A percentile compares a stretch with the other conserved stretches of the same genome.
phyloP scores from a whole-genome alignment of 1,140 invertebrate species.

The Arion vulgaris region DNA sequence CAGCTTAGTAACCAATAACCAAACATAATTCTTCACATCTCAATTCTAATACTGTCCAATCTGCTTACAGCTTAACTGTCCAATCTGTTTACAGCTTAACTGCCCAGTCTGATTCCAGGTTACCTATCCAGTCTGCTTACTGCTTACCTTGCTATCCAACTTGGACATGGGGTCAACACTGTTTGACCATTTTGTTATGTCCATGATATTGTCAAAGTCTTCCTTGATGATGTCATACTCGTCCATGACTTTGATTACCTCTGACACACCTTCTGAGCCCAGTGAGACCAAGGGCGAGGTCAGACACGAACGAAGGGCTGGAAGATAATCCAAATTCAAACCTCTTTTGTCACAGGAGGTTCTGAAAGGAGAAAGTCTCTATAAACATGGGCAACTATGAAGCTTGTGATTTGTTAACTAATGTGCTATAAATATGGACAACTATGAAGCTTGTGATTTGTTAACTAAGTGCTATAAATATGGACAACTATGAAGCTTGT shows the following conservation, averaged over 20 bases:
- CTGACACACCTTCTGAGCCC: slow-evolving; percentile 79
- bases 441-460: too few relatives aligned
- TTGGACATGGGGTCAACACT: slow-evolving; percentile 82
- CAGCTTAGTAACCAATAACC: too few relatives aligned
- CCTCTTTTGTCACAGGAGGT: slow-evolving; percentile 65
- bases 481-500: too few relatives aligned
- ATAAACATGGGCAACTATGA: too few relatives aligned
- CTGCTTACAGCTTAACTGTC: too few relatives aligned
- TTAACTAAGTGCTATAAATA: background rate
- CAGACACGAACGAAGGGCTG: slow-evolving; percentile 81
- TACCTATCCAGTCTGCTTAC: background rate
- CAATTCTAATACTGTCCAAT: too few relatives aligned
- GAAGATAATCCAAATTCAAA: slow-evolving; percentile 82
- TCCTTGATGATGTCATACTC: slow-evolving; percentile 90
- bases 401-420: background rate
- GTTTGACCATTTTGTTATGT: slow-evolving; percentile 88
- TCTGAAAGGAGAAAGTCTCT: slow-evolving; percentile 19
- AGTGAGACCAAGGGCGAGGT: slow-evolving; percentile 81
- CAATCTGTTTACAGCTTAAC: too few relatives aligned
- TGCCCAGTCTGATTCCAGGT: too few relatives aligned
- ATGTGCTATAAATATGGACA: background rate
- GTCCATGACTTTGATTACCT: slow-evolving; percentile 83
- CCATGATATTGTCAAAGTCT: slow-evolving; percentile 89
- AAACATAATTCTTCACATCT: too few relatives aligned
- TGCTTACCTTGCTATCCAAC: slow-evolving; percentile 83